A percentile compares a stretch with the other conserved stretches of the same genome.
Evolutionary conservation across 2,888 invertebrate genomes (phyloP).

Genomic region (Aleiodes testaceus): DNA sequence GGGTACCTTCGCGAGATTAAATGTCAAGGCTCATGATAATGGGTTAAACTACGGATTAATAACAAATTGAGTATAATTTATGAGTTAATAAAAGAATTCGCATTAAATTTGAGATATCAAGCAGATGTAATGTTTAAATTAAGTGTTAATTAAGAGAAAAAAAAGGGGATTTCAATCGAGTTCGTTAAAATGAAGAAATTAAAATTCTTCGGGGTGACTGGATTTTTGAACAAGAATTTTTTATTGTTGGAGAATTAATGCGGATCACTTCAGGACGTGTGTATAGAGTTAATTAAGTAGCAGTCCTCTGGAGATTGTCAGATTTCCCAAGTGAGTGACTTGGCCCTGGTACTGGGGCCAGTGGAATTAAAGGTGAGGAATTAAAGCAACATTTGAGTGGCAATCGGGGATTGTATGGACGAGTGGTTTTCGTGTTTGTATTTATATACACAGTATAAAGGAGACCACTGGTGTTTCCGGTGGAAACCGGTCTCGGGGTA

Average conservation of each 20-base stretch:
- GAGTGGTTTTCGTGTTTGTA: background rate
- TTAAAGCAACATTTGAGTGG: constrained; percentile 15
- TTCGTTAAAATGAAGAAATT: too few species aligned
- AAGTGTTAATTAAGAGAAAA: too few species aligned
- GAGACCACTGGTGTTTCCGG: constrained; percentile 37
- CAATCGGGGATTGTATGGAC: background rate
- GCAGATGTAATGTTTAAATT: too few species aligned
- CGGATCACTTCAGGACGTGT: constrained; percentile 10
- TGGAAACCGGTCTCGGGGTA: constrained; percentile 37
- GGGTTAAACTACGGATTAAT: constrained; percentile 26
- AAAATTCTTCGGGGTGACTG: too few species aligned
- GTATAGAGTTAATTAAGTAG: constrained; percentile 38
- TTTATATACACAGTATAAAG: background rate
- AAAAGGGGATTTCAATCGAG: too few species aligned
- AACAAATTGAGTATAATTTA: constrained; percentile 8
- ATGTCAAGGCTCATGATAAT: constrained; percentile 22
- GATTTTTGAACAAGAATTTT: background rate
- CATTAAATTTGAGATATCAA: too few species aligned
- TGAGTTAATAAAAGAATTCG: background rate
- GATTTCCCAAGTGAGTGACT: constrained; percentile 33
- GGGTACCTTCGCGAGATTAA: constrained; percentile 33
- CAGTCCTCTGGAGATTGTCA: constrained; percentile 31
- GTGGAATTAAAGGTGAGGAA: constrained; percentile 20
- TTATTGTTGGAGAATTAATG: background rate
- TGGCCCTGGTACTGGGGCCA: background rate